Percentiles rank a stretch among this genome's conserved stretches.
Conservation (phyloP, 35 echinoderm and acorn worm genomes). For the Heliocidaris erythrogramma region DNA sequence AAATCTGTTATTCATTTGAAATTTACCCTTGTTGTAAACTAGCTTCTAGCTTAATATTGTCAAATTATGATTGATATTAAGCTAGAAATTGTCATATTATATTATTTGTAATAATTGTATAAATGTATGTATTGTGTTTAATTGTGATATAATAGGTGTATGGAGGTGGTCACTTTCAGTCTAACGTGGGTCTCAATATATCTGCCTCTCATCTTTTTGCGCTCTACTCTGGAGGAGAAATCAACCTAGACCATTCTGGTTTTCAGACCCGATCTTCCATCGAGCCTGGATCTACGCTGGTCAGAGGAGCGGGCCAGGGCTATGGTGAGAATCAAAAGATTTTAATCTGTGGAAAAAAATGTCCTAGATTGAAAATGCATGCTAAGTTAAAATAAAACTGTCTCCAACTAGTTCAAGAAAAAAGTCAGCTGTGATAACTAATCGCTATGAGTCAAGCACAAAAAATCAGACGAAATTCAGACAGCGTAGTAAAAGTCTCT, state of each 20-base stretch:
- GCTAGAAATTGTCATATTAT: no score
- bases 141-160: constrained; percentile 57
- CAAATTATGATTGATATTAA: no score
- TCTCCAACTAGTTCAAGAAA: neutral
- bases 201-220: constrained; percentile 73
- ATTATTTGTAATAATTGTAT: neutral
- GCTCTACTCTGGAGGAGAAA: constrained; percentile 83
- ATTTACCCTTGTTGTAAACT: no score
- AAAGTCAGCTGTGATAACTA: neutral
- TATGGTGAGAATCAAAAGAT: constrained; percentile 60
- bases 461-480: neutral
- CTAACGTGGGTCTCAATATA: constrained; percentile 78
- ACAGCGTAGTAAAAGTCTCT: no score
- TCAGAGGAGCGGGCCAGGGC: constrained; percentile 80
- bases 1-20: no score
- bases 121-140: neutral
- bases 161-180: constrained; percentile 83
- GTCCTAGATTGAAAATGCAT: neutral
- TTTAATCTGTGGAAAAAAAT: neutral
- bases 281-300: constrained; percentile 17
- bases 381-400: no score
- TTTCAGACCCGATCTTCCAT: constrained; percentile 50
- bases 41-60: no score
- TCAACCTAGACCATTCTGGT: constrained; percentile 82
- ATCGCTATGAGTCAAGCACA: neutral